phyloP scores from a whole-genome alignment of 2,888 invertebrate genomes.

The Cephus rjabovi region DNA sequence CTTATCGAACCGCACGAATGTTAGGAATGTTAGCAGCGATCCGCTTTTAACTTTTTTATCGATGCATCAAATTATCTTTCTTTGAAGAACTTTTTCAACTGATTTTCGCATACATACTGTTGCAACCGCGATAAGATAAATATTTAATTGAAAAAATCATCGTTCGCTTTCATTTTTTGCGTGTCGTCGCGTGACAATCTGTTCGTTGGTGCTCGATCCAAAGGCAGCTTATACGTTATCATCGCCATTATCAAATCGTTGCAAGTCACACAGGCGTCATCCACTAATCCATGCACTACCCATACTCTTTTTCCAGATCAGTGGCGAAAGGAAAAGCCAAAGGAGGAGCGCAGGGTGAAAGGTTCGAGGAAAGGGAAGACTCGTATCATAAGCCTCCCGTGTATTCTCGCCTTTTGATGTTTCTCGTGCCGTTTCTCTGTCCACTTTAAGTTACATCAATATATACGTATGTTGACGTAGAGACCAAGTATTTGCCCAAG shows the following conservation, averaged over 20 bases:
- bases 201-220: no score
- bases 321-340: not conserved
- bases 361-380: not conserved
- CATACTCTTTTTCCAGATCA: not conserved
- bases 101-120: not conserved
- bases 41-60: not conserved
- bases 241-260: not conserved
- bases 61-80: not conserved
- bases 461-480: not conserved
- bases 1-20: not conserved
- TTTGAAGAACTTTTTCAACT: not conserved
- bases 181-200: no score
- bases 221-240: not conserved
- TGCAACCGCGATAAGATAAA: not conserved
- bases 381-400: not conserved
- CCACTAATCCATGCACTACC: not conserved
- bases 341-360: not conserved
- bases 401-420: not conserved
- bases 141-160: not conserved
- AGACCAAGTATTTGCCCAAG: not conserved
- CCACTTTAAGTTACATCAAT: not conserved
- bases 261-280: not conserved
- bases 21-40: not conserved
- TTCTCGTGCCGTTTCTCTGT: not conserved
- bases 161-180: no score